A percentile compares a stretch with the other conserved stretches of the same genome.
Conservation (phyloP, 2,797 vertebrate genomes). For the Jordanella pulchra region DNA sequence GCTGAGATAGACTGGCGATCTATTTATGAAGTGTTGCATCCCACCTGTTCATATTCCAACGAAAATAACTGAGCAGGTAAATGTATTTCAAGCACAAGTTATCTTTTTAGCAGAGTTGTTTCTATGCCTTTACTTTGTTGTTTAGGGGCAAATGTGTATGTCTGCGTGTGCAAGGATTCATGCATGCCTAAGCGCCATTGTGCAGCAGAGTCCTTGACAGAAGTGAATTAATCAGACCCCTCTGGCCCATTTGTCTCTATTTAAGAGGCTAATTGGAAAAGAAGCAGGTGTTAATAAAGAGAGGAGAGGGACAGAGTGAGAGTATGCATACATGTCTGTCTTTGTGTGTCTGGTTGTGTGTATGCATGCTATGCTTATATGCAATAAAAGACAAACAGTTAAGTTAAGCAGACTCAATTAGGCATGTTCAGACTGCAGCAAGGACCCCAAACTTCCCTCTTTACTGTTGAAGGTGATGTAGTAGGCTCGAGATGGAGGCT, state of each 20-base stretch:
- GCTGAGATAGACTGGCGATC: constrained; percentile 38
- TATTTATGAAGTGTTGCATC: constrained; percentile 10
- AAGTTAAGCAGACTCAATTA: constrained; percentile 85
- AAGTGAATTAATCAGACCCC: constrained; percentile 86
- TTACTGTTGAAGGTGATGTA: constrained; percentile 47
- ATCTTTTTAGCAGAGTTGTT: constrained; percentile 14
- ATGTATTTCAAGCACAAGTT: background rate
- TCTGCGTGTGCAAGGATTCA: constrained; percentile 18
- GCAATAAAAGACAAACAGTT: constrained; percentile 80
- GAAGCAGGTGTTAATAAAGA: constrained; percentile 88
- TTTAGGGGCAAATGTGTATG: constrained; percentile 14
- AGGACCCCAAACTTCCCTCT: constrained; percentile 54
- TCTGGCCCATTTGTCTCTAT: constrained; percentile 88
- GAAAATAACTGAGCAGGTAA: background rate
- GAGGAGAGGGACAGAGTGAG: constrained; percentile 57
- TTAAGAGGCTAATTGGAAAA: constrained; percentile 87
- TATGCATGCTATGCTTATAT: constrained; percentile 49
- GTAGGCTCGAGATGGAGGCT: constrained; percentile 26
- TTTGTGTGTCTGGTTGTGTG: constrained; percentile 14
- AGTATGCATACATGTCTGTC: constrained; percentile 38
- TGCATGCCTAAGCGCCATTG: constrained; percentile 65
- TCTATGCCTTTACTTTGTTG: constrained; percentile 1
- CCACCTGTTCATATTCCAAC: constrained; percentile 6
- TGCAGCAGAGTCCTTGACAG: constrained; percentile 83
- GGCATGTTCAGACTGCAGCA: constrained; percentile 73